Evolutionary conservation across 2,113 vertebrate species (phyloP).

Genomic region (Lepus americanus): DNA sequence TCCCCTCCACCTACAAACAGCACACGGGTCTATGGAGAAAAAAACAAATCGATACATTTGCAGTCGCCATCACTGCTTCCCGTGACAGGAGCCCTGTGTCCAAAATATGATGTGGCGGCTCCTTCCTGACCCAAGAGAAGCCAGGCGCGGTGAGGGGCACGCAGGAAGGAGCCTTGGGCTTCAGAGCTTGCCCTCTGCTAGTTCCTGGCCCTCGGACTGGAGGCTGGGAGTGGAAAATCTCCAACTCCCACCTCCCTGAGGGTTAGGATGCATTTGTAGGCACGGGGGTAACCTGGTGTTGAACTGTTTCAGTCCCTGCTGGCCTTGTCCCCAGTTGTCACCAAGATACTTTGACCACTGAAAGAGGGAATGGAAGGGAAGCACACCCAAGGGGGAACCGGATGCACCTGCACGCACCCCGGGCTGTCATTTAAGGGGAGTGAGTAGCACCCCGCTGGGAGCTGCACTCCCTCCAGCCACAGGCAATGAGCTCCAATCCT

Average conservation of each 20-base stretch:
- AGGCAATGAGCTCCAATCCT: slow-evolving; percentile 69
- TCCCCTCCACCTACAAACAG: slow-evolving; percentile 89
- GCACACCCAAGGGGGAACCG: fast-evolving
- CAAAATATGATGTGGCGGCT: slow-evolving; percentile 85
- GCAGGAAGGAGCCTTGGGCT: background rate
- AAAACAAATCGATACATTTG: slow-evolving; percentile 89
- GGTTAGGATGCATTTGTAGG: slow-evolving; percentile 78
- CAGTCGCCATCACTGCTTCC: slow-evolving; percentile 87
- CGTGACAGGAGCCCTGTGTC: slow-evolving; percentile 86
- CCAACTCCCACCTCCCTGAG: slow-evolving; percentile 68
- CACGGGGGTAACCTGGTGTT: slow-evolving; percentile 57
- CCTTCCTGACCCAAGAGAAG: slow-evolving; percentile 68
- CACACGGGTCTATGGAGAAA: slow-evolving; percentile 85
- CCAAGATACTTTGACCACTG: background rate
- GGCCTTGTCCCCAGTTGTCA: background rate
- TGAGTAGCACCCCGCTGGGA: background rate
- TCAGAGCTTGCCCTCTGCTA: slow-evolving; percentile 27
- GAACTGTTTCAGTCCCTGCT: no score
- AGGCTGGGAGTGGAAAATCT: slow-evolving; percentile 73
- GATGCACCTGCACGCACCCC: no score
- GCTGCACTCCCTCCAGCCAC: slow-evolving; percentile 20
- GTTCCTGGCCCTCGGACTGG: slow-evolving; percentile 56
- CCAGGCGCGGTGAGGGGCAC: slow-evolving; percentile 71
- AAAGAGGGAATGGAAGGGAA: no score
- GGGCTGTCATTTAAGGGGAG: slow-evolving; percentile 38